Evolutionary conservation across 1,140 invertebrate genomes (phyloP), one percentile per base, ranked within the genome.

Genomic region (Papilio glaucus): DNA sequence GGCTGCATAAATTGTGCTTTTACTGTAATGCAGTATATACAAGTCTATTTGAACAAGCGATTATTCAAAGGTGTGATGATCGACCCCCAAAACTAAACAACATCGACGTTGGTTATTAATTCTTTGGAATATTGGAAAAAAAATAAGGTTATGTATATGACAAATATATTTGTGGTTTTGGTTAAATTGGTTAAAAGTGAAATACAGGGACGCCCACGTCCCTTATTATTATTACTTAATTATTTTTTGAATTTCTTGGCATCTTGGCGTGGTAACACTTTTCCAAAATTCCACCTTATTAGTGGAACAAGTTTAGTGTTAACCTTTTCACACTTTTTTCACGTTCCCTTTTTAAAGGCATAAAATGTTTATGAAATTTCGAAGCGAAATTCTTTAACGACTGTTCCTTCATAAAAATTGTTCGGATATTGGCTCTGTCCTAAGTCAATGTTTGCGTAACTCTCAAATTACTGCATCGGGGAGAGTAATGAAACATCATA

Each of bases 381-480:
- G 8, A 53, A 53, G 9, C 49, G 9, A 53, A 24, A 41, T 41
- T 53, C 29, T 33, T 53, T 53, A 53, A 26, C 49, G 6, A 53
- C 49, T 53, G 21, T 10, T 24, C 21, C 24, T 53, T 53, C 21
- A 24, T 49, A 49, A 53, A 53, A 53, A 21, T 21, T 53, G 49
- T 53, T 26, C 49, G 9, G 21, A 53, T 53, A 12, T 53, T 24
- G 21, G 2, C 0, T 10, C 29, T 53, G 12, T 26, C 49, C 49
- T 57, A 57, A n/a, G 49, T 57, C 49, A 57, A 57, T 57, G 21
- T 57, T 57, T 57, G 21, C 49, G 49, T 12, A 57, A 21, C 49
- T 49, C 49, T 12, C 49, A 12, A 57, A 57, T 57, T 57, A 57
- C 49, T 21, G 42, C 24, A 24, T 57, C 49, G 21, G 6, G 21